These are phyloP conservation scores for Congeria kusceri DNA, from an alignment of 2,888 invertebrate species.

Conservation along the genomic window DNA sequence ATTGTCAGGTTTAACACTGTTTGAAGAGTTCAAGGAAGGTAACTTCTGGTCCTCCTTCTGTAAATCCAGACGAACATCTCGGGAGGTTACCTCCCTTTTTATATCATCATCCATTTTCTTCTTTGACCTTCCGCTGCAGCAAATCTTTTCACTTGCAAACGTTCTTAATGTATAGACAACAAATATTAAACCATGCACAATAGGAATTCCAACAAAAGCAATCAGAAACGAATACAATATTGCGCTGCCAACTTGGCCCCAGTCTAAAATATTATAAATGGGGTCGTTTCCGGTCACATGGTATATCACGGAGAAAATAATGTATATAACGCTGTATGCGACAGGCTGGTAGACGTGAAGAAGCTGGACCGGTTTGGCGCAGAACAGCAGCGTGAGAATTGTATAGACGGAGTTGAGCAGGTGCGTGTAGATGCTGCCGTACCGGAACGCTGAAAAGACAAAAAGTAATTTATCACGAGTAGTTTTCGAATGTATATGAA, in stretches of 20 bases:
- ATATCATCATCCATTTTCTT: not conserved
- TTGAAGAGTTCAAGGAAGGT: too few species aligned
- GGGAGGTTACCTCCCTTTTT: conserved; percentile 31
- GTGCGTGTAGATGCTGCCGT: conserved; percentile 64
- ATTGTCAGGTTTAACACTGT: too few species aligned
- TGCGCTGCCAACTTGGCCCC: conserved; percentile 50
- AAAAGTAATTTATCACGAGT: not conserved
- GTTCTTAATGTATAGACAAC: conserved; percentile 48
- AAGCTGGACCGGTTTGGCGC: conserved; percentile 64
- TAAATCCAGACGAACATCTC: conserved; percentile 22
- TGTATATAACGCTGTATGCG: conserved; percentile 56
- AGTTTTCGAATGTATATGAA: not conserved
- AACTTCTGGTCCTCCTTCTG: too few species aligned
- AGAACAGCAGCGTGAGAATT: conserved; percentile 47
- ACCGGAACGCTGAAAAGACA: conserved; percentile 41
- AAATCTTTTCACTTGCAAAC: conserved; percentile 23
- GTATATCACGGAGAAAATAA: conserved; percentile 65
- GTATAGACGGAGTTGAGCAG: conserved; percentile 65
- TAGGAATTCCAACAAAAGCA: conserved; percentile 55
- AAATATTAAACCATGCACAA: conserved; percentile 59
- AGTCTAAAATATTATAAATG: conserved; percentile 65
- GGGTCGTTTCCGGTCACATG: conserved; percentile 55
- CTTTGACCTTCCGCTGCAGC: not conserved
- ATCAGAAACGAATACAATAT: conserved; percentile 12
- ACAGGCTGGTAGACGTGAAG: conserved; percentile 66